Percentiles rank a stretch among this genome's conserved stretches.
These are phyloP conservation scores for Adela reaumurella DNA, from an alignment of 2,888 invertebrate species.

Conservation along the genomic window DNA sequence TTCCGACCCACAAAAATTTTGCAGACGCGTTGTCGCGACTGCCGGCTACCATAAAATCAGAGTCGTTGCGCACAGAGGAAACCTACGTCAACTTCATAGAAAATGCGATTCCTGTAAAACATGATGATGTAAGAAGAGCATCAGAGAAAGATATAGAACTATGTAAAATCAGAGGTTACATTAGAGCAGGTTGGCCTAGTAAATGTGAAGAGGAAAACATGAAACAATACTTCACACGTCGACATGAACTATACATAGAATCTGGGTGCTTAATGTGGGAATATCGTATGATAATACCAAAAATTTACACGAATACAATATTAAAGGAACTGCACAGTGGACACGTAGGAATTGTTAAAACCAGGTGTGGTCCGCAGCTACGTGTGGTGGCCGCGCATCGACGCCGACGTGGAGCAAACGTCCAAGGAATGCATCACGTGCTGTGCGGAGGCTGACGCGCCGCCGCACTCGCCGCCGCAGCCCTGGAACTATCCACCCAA, in stretches of 20 bases:
- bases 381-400: slow-evolving; percentile 1
- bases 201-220: slow-evolving; percentile 6
- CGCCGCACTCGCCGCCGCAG: slow-evolving; percentile 5
- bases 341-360: neutral
- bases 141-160: slow-evolving; percentile 9
- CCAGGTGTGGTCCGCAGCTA: neutral
- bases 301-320: too few species aligned
- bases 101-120: too few species aligned
- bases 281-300: too few species aligned
- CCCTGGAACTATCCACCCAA: slow-evolving; percentile 11
- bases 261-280: too few species aligned
- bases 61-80: too few species aligned
- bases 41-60: too few species aligned
- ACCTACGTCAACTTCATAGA: too few species aligned
- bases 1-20: too few species aligned
- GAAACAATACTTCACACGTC: slow-evolving; percentile 7
- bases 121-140: too few species aligned
- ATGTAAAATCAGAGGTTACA: slow-evolving; percentile 7
- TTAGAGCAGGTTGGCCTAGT: slow-evolving; percentile 10
- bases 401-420: neutral
- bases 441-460: neutral
- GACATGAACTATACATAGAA: slow-evolving; percentile 6
- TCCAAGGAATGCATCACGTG: neutral
- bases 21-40: too few species aligned
- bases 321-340: neutral